Evolutionary conservation across 2,888 invertebrate species (phyloP), one percentile per base, ranked within the genome.

Genomic region (Actias luna): DNA sequence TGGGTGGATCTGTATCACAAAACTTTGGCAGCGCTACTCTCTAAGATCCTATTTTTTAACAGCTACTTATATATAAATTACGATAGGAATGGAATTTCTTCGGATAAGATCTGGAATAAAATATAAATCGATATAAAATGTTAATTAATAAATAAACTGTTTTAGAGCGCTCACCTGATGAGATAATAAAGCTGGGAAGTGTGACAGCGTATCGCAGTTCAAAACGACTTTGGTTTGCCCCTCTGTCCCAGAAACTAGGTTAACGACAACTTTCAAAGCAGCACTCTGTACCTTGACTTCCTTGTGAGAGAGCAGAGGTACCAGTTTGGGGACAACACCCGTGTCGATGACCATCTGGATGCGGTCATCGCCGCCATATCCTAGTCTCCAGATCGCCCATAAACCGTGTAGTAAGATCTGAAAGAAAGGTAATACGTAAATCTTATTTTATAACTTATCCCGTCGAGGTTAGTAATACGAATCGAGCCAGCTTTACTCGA

Each of bases 141-240:
- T 5, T 1, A 35, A 1, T 2, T 35, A 1, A 35, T 35, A 5
- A 35, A 10, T 16, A 36, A 36, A 36, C 14, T 36, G 1, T 36
- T 36, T 14, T 14, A 36, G 14, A 36, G 36, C 16, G 73, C 78
- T 67, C 69, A 93, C 93, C 75, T 96, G 95, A 92, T 99, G 99
- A 62, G 96, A 96, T 66, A 99, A 93, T 68, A 99, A 93, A 35
- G 96, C 95, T 4, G 97, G 98, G 93, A 99, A 99, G 91, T 99
- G 98, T 67, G 97, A 95, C 64, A 99, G 94, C 12, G 99, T 99
- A 76, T 98, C 98, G 85, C 97, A 98, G 88, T 99, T 98, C 71
- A 99, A 95, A 62, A 99, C 99, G 60, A 96, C 95, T 93, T 99
- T 99, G 29, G 99, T 99, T 89, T 99, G 99, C 76, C 99, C 99